Percentiles rank a stretch among this genome's conserved stretches.
Conservation (phyloP, 2,113 vertebrate genomes). For the Thamnophis sirtalis region DNA sequence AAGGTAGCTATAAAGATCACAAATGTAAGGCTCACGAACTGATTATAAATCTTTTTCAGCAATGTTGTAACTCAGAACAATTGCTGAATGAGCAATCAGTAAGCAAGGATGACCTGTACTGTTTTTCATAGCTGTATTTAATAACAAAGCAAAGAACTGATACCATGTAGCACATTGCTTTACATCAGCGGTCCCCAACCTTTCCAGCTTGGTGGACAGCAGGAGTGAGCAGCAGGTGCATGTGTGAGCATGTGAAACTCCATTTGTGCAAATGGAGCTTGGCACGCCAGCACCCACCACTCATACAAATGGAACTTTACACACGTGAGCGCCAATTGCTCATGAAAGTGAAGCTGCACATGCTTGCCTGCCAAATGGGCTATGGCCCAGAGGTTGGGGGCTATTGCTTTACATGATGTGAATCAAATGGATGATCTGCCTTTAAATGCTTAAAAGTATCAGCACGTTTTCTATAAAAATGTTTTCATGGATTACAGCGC, state of each 20-base stretch:
- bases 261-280: background rate
- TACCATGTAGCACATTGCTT: background rate
- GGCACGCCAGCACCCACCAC: background rate
- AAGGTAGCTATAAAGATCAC: background rate
- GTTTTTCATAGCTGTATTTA: background rate
- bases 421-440: slow-evolving; percentile 9
- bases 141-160: background rate
- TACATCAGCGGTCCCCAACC: background rate
- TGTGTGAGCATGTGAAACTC: background rate
- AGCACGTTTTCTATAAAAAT: slow-evolving; percentile 21
- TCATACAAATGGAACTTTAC: background rate
- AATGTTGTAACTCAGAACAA: background rate
- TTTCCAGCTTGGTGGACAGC: background rate
- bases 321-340: background rate
- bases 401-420: background rate
- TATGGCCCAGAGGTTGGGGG: background rate
- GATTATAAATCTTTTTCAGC: background rate
- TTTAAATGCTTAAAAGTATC: slow-evolving; percentile 13
- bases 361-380: background rate
- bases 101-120: background rate
- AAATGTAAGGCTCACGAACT: background rate
- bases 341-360: background rate
- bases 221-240: no score
- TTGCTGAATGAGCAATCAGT: background rate
- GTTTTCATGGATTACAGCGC: background rate